phyloP scores from a whole-genome alignment of 2,888 invertebrate species.

The Anagyrus pseudococci region DNA sequence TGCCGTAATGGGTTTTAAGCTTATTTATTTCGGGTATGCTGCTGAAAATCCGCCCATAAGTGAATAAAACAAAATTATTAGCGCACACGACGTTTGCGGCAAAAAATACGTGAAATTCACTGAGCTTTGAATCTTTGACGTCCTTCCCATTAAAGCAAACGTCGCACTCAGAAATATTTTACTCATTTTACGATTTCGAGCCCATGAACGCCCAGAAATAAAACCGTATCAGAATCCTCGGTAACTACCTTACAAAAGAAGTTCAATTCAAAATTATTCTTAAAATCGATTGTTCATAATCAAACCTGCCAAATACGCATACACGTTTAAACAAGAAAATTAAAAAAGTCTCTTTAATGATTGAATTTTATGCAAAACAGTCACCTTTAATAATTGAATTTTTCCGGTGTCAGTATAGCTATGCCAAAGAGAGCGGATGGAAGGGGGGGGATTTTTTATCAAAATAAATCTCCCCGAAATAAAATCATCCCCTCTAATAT shows the following conservation, averaged over 20 bases:
- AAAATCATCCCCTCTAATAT: slow-evolving; percentile 29
- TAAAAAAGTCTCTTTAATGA: not conserved
- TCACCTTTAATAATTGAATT: slow-evolving; percentile 2
- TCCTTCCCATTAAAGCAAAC: slow-evolving; percentile 6
- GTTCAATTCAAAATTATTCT: no score
- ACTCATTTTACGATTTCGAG: no score
- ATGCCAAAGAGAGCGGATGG: no score
- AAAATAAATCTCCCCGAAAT: slow-evolving; percentile 22
- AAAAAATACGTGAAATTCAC: slow-evolving; percentile 18
- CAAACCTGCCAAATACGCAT: no score
- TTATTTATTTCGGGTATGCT: slow-evolving; percentile 34
- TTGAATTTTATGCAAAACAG: not conserved
- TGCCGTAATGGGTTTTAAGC: slow-evolving; percentile 22
- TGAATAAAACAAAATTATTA: slow-evolving; percentile 40
- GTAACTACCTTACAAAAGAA: no score
- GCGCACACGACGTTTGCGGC: not conserved
- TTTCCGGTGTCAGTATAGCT: not conserved
- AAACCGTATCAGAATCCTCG: no score
- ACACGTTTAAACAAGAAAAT: no score
- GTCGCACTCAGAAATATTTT: slow-evolving; percentile 25
- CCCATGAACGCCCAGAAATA: no score
- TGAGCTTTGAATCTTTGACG: slow-evolving; percentile 27
- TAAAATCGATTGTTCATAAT: no score
- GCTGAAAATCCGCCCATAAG: slow-evolving; percentile 31
- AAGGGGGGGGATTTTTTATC: no score